These are phyloP conservation scores for Coenonympha glycerion DNA, from an alignment of 2,888 invertebrate genomes.

Conservation along the genomic window DNA sequence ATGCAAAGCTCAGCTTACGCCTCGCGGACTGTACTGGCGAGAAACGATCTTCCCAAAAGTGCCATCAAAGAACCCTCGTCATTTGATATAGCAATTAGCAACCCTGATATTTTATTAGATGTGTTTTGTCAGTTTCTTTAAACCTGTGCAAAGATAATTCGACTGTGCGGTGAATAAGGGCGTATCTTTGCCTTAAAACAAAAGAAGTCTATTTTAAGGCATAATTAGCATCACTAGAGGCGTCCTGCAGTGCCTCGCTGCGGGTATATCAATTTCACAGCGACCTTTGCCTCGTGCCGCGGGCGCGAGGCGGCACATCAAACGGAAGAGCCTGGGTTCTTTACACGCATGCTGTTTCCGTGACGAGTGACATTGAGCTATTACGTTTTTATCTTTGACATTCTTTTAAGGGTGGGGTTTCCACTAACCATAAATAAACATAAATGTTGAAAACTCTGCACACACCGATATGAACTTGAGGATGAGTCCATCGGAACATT, in stretches of 20 bases:
- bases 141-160: neutral
- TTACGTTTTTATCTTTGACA: neutral
- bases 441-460: too few species aligned
- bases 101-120: too few species aligned
- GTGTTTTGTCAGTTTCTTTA: too few species aligned
- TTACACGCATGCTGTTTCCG: slow-evolving; percentile 16
- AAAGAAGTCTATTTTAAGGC: slow-evolving; percentile 13
- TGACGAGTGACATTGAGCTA: slow-evolving; percentile 2
- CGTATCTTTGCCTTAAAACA: neutral
- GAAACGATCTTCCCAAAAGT: too few species aligned
- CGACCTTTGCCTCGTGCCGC: slow-evolving; percentile 12
- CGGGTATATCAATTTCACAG: slow-evolving; percentile 22
- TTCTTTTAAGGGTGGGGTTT: neutral
- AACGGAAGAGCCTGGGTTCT: slow-evolving; percentile 6
- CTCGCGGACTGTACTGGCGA: too few species aligned
- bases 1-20: too few species aligned
- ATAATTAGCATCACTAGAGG: slow-evolving; percentile 12
- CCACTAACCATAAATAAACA: too few species aligned
- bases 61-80: too few species aligned
- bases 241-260: slow-evolving; percentile 18
- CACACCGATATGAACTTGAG: too few species aligned
- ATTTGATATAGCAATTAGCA: too few species aligned
- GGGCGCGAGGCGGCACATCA: slow-evolving; percentile 17
- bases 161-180: slow-evolving; percentile 1
- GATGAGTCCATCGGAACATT: too few species aligned